Percentiles rank a stretch among this genome's conserved stretches.
These are phyloP conservation scores for Eustalomyia histrio DNA, from an alignment of 2,888 invertebrate species.

Conservation along the genomic window DNA sequence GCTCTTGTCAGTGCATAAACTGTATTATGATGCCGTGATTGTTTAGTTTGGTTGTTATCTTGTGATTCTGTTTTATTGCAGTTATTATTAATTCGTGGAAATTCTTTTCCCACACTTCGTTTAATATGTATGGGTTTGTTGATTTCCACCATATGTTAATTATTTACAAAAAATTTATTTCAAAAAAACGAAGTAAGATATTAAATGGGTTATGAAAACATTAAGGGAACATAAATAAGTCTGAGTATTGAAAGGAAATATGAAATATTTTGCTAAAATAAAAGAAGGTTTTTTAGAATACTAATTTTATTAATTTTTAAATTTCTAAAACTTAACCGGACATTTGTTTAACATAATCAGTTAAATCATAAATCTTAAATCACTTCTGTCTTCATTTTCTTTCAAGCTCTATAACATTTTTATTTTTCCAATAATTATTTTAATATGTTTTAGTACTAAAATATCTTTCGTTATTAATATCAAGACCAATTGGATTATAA, in stretches of 20 bases:
- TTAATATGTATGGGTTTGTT: slow-evolving; percentile 21
- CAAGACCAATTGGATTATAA: slow-evolving; percentile 29
- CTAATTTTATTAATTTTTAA: too few relatives aligned
- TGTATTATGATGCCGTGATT: slow-evolving; percentile 47
- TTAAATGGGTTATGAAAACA: slow-evolving; percentile 27
- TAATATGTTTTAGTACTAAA: neutral
- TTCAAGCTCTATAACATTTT: too few relatives aligned
- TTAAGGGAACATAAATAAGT: slow-evolving; percentile 9
- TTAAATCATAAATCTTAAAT: too few relatives aligned
- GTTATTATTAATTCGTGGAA: slow-evolving; percentile 61
- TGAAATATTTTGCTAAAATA: neutral
- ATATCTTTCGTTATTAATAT: neutral
- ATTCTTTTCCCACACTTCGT: slow-evolving; percentile 67
- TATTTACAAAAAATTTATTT: slow-evolving; percentile 33
- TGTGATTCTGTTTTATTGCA: slow-evolving; percentile 32
- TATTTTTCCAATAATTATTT: neutral
- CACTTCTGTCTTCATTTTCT: too few relatives aligned
- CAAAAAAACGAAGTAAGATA: slow-evolving; percentile 15
- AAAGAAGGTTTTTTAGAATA: too few relatives aligned
- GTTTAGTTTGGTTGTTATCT: slow-evolving; percentile 23
- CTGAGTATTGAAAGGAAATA: neutral
- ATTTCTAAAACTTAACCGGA: too few relatives aligned
- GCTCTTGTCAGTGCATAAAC: slow-evolving; percentile 26
- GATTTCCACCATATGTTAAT: slow-evolving; percentile 54
- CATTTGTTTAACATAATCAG: too few relatives aligned